Base-by-base conservation (phyloP, 1,140 invertebrate genomes). In the Aporrectodea caliginosa region DNA sequence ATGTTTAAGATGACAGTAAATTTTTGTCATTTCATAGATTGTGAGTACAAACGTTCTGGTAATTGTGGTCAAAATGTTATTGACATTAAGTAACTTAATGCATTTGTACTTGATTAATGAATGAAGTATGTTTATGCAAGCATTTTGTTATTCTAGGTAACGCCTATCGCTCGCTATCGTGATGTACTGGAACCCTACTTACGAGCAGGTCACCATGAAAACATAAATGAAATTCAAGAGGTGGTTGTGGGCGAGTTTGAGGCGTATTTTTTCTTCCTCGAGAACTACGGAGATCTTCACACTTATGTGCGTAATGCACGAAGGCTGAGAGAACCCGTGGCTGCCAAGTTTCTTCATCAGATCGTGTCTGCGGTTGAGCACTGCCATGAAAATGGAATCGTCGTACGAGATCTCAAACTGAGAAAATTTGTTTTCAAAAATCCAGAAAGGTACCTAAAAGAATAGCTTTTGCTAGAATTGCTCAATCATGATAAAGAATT, bases 381-480 rank as follows among this genome's bases (percentile, higher is more conserved):
- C 79, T 98, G 97, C 87, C 97, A 99, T 89, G 91, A 93, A 82
- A 93, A 94, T 85, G 96, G 96, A 69, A 93, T 99, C 80, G 94
- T 98, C 76, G 91, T 99, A 80, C 91, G 96, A 85, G 97, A 98
- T 89, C 92, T 99, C 83, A 98, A 98, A 88, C 92, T 98, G 74
- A 92, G 96, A 86, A 98, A 98, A 87, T 98, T 99, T 89, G 96
- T 98, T 84, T 98, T 98, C 89, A 93, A 93, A 74, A 94, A 98
- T 89, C 90, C 92, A 84, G 93, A 96, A 88, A 94, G 93, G 97
- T 98, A 58, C 43, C 6, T 58, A 22, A 22, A 58, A 58, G n/a
- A n/a, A n/a, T n/a, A n/a, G n/a, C n/a, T n/a, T n/a, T n/a, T n/a
- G n/a, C n/a, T n/a, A n/a, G n/a, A n/a, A n/a, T n/a, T n/a, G n/a